Evolutionary conservation across 2,888 invertebrate species (phyloP), one percentile per base, ranked within the genome.

Genomic region (Periphyllus acericola): DNA sequence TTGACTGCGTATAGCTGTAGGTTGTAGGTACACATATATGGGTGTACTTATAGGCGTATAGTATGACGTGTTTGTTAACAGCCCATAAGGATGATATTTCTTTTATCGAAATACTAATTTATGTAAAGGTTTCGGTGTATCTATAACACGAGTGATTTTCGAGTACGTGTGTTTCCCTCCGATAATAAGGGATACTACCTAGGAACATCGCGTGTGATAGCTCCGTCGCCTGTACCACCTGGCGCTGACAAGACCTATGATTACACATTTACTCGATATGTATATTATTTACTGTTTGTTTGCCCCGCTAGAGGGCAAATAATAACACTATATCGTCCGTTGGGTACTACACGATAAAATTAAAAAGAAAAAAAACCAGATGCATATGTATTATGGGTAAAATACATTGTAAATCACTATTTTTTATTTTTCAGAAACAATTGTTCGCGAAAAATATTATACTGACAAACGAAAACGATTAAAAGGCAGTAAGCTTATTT

Each of bases 151-250:
- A 36, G 79, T 60, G 79, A 79, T 32, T 34, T 36, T n/a, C 9
- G 1, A 46, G 46, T 46, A 46, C 46, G 46, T 46, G 46, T 46
- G 6, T 46, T n/a, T n/a, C 8, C 9, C 66, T 9, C 9, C 60
- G n/a, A 79, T 36, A 60, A 17, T 79, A 79, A 60, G 34, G 46
- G 11, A 5, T 9, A 1, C 11, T 46, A 79, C 60, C n/a, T n/a
- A n/a, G n/a, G n/a, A n/a, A 25, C n/a, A 66, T 66, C 17, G 79
- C 36, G 60, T 79, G 79, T 79, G 79, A 66, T 79, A 52, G 52
- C 46, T 21, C n/a, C 6, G n/a, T 34, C 8, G 17, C 55, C 60
- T 60, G 60, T n/a, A 79, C 52, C 79, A 66, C 36, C 36, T 79
- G 79, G 25, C 34, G n/a, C 34, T 79, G 79, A n/a, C 60, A 79